Evolutionary conservation across 2,797 vertebrate genomes (phyloP), one percentile per base, ranked within the genome.

Genomic region (Rhabdomys pumilio): DNA sequence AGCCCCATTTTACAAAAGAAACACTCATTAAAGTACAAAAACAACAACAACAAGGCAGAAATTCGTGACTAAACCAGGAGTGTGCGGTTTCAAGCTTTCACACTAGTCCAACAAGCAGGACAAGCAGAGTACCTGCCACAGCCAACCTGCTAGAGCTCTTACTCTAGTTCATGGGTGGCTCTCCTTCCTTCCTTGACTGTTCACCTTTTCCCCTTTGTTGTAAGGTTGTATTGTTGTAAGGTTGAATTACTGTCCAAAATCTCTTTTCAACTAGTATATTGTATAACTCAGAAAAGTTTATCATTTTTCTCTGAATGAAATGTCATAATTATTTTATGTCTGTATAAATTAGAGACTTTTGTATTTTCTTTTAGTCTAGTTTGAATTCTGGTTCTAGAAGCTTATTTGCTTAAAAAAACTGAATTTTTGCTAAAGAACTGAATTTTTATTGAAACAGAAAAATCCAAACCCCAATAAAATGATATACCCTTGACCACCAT

Each of bases 351-450:
- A 91, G 19, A 88, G 29, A 73, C 41, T 34, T 88, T 19, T 88
- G 31, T 61, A 67, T 73, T 81, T 89, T 88, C 31, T 81, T 76
- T 94, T 80, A 77, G 12, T 96, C 6, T 84, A 69, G 20, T 89
- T 91, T 90, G 9, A 89, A 41, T 85, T 93, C 91, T 89, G n/a
- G 38, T 69, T 94, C 72, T 41, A 47, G 44, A 95, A 87, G 31
- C 31, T 67, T 38, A 61, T 50, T 7, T 92, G 41, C 44, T 69
- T 91, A 44, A 63, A 90, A 44, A 6, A 63, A 61, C 47, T 72
- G 19, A 7, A 57, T 73, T 73, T 88, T 57, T 59, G 17, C 24
- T 88, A 44, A 75, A 57, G 53, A 88, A 88, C 26, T 88, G 15
- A 75, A 22, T 75, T 73, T 79, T 79, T 93, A 67, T 61, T 72